A percentile compares a stretch with the other conserved stretches of the same genome.
Evolutionary conservation across 2,113 vertebrate species (phyloP).

Genomic region (Callorhinus ursinus): DNA sequence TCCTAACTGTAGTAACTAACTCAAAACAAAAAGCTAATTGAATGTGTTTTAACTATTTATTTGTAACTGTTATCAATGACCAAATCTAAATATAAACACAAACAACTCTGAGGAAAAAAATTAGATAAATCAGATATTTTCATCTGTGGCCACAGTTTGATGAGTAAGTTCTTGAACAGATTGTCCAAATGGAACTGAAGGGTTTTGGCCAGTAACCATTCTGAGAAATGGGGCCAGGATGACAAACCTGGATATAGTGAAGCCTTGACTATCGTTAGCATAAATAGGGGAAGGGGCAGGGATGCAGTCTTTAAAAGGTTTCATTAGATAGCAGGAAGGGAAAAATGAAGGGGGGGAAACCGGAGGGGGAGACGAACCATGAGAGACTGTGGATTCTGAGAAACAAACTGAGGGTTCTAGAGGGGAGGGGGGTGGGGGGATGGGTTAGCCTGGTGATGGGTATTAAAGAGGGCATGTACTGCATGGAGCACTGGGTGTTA

Average conservation of each 20-base stretch:
- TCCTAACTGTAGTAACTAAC: not conserved
- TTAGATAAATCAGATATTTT: slow-evolving; percentile 13
- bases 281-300: not conserved
- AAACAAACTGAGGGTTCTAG: too few relatives aligned
- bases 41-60: not conserved
- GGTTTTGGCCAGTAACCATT: not conserved
- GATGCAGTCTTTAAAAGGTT: not conserved
- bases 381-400: too few relatives aligned
- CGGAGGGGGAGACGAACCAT: too few relatives aligned
- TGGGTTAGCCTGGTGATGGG: too few relatives aligned
- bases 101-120: not conserved
- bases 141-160: not conserved
- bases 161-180: not conserved
- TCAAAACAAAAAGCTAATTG: not conserved
- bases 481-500: too few relatives aligned
- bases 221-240: not conserved
- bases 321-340: not conserved
- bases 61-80: not conserved
- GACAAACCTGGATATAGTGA: not conserved
- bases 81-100: slow-evolving; percentile 13
- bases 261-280: not conserved
- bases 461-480: too few relatives aligned
- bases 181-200: not conserved
- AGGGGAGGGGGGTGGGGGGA: too few relatives aligned
- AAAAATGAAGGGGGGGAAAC: too few relatives aligned